phyloP scores from a whole-genome alignment of 2,797 vertebrate species.

The Eremophila alpestris region DNA sequence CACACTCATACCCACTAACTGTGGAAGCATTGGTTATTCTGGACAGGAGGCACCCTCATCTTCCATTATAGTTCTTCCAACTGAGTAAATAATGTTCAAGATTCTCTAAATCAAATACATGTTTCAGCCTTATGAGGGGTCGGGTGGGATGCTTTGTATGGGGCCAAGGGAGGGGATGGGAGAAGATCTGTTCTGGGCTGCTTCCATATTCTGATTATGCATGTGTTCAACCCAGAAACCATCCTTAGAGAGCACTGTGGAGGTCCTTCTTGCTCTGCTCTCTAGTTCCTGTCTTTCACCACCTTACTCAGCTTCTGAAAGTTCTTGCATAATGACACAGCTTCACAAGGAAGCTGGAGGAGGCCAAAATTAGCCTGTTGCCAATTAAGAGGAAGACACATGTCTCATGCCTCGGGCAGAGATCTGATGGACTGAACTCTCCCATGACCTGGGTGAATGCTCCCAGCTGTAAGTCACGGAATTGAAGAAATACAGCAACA shows the following conservation, averaged over 20 bases:
- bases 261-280: not conserved
- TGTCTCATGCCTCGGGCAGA: not conserved
- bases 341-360: not conserved
- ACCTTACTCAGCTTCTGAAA: not conserved
- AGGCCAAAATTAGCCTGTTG: not conserved
- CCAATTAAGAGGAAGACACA: not conserved
- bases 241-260: not conserved
- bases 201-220: not conserved
- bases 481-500: not conserved
- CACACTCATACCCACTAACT: not conserved
- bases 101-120: not conserved
- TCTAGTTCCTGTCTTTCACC: not conserved
- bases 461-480: not conserved
- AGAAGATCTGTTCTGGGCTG: not conserved
- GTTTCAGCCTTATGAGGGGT: not conserved
- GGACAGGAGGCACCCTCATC: not conserved
- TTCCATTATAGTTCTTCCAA: not conserved
- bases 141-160: not conserved
- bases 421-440: not conserved
- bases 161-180: not conserved
- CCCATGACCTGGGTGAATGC: not conserved
- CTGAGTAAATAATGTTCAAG: not conserved
- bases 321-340: not conserved
- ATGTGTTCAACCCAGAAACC: not conserved
- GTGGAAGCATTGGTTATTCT: not conserved